A percentile compares a stretch with the other conserved stretches of the same genome.
These are phyloP conservation scores for Mylabris sibirica DNA, from an alignment of 2,888 invertebrate species.

Conservation along the genomic window DNA sequence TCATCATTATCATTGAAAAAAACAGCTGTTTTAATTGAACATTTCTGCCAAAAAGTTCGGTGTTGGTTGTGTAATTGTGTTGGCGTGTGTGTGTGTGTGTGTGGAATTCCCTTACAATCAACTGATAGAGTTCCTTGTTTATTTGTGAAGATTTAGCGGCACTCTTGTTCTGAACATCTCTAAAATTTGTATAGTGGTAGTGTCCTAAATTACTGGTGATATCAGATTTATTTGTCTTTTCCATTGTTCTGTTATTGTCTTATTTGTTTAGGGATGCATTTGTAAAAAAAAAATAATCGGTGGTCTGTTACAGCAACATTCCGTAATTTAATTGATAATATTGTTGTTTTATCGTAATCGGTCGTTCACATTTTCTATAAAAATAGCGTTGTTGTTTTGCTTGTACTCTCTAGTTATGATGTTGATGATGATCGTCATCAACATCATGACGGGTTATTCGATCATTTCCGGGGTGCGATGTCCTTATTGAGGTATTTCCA, in stretches of 20 bases:
- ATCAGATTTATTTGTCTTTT: constrained; percentile 1
- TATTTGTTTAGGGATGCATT: neutral
- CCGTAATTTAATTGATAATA: constrained; percentile 45
- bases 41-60: neutral
- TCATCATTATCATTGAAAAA: neutral
- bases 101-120: neutral
- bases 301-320: constrained; percentile 45
- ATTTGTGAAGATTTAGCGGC: neutral
- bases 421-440: neutral
- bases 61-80: neutral
- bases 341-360: constrained; percentile 52
- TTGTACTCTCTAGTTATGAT: constrained; percentile 8
- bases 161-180: neutral
- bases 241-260: neutral
- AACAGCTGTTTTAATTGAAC: constrained; percentile 4
- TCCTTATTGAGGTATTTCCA: neutral
- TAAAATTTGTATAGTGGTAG: neutral
- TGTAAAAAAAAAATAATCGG: constrained; percentile 23
- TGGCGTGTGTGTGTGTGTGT: neutral
- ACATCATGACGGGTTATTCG: neutral
- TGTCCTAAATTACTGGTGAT: neutral
- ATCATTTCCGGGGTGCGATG: neutral
- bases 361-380: constrained; percentile 58
- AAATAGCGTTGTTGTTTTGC: constrained; percentile 48
- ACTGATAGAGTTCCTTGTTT: neutral